Percentiles rank a stretch among this genome's conserved stretches.
These are phyloP conservation scores for Drosophila ohnishii DNA, from an alignment of 1,140 invertebrate species.

Conservation along the genomic window DNA sequence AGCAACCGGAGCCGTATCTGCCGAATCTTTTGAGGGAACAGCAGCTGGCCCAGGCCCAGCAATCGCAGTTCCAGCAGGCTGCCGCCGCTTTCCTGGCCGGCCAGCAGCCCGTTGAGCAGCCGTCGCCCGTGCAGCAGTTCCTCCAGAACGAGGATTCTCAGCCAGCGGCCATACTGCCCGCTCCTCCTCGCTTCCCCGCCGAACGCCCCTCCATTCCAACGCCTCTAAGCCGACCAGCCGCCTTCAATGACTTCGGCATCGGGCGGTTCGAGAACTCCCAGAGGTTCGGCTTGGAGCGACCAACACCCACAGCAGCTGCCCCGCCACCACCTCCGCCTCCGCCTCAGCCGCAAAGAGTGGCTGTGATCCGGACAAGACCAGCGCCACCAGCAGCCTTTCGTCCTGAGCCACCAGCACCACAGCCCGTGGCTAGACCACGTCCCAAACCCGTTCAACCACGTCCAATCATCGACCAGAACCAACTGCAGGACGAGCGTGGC, in stretches of 20 bases:
- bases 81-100: slow-evolving; percentile 70
- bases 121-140: slow-evolving; percentile 75
- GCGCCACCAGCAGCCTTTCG: slow-evolving; percentile 41
- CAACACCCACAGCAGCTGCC: slow-evolving; percentile 50
- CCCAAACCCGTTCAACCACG: slow-evolving; percentile 74
- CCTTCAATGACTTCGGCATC: slow-evolving; percentile 79
- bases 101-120: slow-evolving; percentile 83
- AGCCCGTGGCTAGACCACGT: slow-evolving; percentile 51
- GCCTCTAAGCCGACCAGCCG: slow-evolving; percentile 44
- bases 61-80: slow-evolving; percentile 83
- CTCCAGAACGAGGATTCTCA: slow-evolving; percentile 79
- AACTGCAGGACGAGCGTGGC: slow-evolving; percentile 61
- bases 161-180: slow-evolving; percentile 82
- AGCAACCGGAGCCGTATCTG: slow-evolving; percentile 74
- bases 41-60: slow-evolving; percentile 82
- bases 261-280: slow-evolving; percentile 69
- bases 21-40: slow-evolving; percentile 72
- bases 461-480: slow-evolving; percentile 74
- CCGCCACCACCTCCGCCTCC: slow-evolving; percentile 37
- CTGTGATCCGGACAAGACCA: slow-evolving; percentile 60
- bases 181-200: slow-evolving; percentile 80
- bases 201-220: slow-evolving; percentile 63
- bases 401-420: slow-evolving; percentile 53
- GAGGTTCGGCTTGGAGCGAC: slow-evolving; percentile 64
- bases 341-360: slow-evolving; percentile 53